Evolutionary conservation across 2,113 vertebrate genomes (phyloP).

Genomic region (Grus americana): DNA sequence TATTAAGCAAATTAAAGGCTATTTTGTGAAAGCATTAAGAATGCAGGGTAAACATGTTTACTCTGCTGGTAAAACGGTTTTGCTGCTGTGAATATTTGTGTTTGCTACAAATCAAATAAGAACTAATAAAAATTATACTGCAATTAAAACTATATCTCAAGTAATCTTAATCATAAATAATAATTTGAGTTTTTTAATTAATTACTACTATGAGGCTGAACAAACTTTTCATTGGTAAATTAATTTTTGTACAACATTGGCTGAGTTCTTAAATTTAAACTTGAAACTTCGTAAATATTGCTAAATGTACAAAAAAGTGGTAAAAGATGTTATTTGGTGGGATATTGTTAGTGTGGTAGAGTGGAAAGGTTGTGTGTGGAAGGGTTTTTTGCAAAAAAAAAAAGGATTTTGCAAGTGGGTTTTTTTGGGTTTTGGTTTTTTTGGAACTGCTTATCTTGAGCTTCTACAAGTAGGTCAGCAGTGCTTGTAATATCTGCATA

Average conservation of each 20-base stretch:
- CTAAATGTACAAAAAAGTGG: background rate
- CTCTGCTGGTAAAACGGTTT: background rate
- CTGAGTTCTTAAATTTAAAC: background rate
- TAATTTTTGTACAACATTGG: background rate
- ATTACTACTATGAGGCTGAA: background rate
- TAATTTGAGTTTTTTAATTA: background rate
- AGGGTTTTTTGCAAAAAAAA: background rate
- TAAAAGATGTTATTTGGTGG: background rate
- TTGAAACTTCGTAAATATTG: background rate
- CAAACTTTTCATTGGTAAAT: background rate
- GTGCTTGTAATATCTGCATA: background rate
- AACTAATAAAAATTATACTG: background rate
- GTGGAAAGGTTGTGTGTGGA: background rate
- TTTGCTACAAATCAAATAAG: conserved; percentile 3
- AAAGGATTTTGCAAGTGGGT: background rate
- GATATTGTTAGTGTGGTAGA: background rate
- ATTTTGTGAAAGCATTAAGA: background rate
- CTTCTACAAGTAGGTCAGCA: background rate
- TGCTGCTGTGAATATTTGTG: background rate
- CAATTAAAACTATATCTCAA: conserved; percentile 6
- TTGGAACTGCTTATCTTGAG: background rate
- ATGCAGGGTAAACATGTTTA: background rate
- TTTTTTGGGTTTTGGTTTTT: background rate
- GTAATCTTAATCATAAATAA: conserved; percentile 32
- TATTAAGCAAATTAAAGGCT: background rate